Conservation (phyloP, 2,888 invertebrate genomes). For the Mellilla xanthometata region DNA sequence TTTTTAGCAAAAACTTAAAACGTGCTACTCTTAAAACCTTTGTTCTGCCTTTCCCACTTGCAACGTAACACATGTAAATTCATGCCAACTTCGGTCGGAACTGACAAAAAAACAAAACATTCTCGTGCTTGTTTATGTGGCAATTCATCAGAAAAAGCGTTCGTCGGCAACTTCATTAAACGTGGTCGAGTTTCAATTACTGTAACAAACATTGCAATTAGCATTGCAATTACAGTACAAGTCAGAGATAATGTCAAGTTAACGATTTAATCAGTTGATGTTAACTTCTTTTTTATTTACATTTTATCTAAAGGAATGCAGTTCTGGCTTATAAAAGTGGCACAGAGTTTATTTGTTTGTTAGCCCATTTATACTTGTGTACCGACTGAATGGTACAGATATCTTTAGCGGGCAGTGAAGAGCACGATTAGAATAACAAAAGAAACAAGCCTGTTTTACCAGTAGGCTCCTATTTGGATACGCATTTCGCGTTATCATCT, state of each 20-base stretch:
- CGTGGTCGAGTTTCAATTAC: conserved; percentile 66
- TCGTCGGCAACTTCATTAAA: conserved; percentile 71
- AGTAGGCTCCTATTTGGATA: too few relatives aligned
- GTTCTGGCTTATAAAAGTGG: neutral
- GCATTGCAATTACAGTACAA: conserved; percentile 40
- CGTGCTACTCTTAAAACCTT: neutral
- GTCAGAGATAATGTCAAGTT: conserved; percentile 10
- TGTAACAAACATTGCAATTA: conserved; percentile 65
- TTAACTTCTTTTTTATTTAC: conserved; percentile 5
- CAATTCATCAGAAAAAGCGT: conserved; percentile 68
- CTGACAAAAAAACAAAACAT: conserved; percentile 57
- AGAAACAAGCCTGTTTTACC: too few relatives aligned
- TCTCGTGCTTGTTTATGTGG: conserved; percentile 36
- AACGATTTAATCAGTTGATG: conserved; percentile 9
- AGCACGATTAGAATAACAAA: too few relatives aligned
- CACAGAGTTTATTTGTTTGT: neutral
- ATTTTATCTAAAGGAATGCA: neutral
- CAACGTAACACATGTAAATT: conserved; percentile 71
- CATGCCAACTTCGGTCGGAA: conserved; percentile 55
- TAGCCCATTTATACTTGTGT: too few relatives aligned
- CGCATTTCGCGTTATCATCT: too few relatives aligned
- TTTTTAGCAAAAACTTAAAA: neutral
- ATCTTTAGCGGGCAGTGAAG: too few relatives aligned
- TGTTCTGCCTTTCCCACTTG: conserved; percentile 41
- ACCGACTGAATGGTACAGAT: too few relatives aligned